Conservation (phyloP, 2,113 vertebrate species). For the Arenaria interpres region DNA sequence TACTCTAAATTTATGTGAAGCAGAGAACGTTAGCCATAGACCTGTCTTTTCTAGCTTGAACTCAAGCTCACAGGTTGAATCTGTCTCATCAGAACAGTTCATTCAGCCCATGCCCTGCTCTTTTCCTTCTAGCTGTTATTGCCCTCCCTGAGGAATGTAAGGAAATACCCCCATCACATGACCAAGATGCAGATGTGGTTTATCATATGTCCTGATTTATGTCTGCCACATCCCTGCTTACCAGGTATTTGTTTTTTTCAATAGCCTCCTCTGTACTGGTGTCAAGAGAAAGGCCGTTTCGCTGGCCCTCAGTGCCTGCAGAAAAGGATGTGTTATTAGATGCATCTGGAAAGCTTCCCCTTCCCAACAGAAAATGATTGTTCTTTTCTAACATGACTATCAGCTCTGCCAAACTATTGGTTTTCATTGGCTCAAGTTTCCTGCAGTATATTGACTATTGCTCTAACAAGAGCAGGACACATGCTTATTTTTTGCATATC, state of each 20-base stretch:
- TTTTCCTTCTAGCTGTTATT: neutral
- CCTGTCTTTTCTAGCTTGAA: neutral
- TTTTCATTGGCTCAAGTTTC: neutral
- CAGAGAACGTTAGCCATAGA: neutral
- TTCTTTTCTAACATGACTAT: neutral
- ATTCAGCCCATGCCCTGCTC: neutral
- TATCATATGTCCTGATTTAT: neutral
- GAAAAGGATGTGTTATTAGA: neutral
- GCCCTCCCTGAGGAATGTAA: neutral
- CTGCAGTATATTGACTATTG: neutral
- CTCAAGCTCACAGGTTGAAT: neutral
- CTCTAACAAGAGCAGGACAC: neutral
- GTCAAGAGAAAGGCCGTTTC: rapidly evolving
- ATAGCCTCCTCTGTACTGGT: neutral
- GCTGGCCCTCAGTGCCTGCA: neutral
- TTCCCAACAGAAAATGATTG: neutral
- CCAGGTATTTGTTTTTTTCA: neutral
- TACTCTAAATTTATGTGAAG: conserved; percentile 9
- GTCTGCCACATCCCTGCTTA: neutral
- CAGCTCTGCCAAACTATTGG: neutral
- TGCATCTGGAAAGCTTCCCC: neutral
- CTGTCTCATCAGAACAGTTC: neutral
- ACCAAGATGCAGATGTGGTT: neutral
- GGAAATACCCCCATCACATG: neutral
- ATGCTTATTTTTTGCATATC: neutral